Evolutionary conservation across 1,140 invertebrate species (phyloP), one percentile per base, ranked within the genome.

Genomic region (Aphis craccivora): DNA sequence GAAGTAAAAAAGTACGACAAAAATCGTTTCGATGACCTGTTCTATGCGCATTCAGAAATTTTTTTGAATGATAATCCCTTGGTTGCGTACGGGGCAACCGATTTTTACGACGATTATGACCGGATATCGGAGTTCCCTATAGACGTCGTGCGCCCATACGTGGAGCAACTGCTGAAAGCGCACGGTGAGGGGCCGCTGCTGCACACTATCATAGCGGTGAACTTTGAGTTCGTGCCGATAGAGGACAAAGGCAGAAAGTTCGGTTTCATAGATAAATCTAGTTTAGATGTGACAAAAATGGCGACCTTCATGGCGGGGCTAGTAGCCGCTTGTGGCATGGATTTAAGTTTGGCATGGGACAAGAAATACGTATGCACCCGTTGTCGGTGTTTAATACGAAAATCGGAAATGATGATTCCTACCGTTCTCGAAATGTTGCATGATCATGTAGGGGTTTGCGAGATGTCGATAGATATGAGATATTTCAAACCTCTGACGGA

Each of bases 11-110:
- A n/a, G 60, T 30, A n/a, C 11, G 60, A 76, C 14, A 11, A 14
- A 14, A 30, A 76, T 76, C 60, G 60, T 76, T 76, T 76, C n/a
- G 60, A 76, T 14, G 60, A 76, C 4, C 0, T 76, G 3, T 76
- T 76, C 60, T 76, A 76, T 18, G 30, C 60, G 18, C n/a, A 18
- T 14, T 6, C 11, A 5, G 11, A 76, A 76, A 18, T 76, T 30
- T 76, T n/a, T 5, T 5, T n/a, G 60, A 14, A 76, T 3, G n/a
- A n/a, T 20, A 18, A 0, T n/a, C n/a, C n/a, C 2, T 5, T 6
- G 4, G 30, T n/a, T 0, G 14, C n/a, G 14, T 2, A 14, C 14
- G n/a, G 60, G 60, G 0, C 30, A 18, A 6, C 6, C 14, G n/a
- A 76, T 18, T 76, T 18, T 0, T 1, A n/a, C n/a, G n/a, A 76